Base-by-base conservation (phyloP, 2,797 vertebrate genomes). In the Babyrousa celebensis region DNA sequence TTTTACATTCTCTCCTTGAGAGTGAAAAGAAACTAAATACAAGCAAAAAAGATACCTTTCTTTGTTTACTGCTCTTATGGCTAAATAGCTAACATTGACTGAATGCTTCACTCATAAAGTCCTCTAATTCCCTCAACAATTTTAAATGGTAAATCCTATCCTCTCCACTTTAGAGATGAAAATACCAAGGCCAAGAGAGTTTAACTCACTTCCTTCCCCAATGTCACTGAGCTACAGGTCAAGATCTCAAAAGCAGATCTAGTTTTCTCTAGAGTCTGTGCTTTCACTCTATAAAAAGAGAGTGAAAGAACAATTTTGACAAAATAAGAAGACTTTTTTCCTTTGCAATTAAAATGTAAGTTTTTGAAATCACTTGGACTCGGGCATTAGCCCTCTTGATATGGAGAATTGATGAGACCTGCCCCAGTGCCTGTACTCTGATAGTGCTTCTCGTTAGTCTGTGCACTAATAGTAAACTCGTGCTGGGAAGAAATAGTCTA, bases 321-420 rank as follows among this genome's bases (percentile, higher is more conserved):
- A 85, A 86, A 97, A 48, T 54, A 93, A 83, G 23, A 36, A 82
- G 54, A 58, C 18, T 18, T 91, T 85, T 88, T 63, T 43, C 21
- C 79, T 94, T 63, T 56, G 25, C 25, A 94, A 54, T 74, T 48
- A 70, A 78, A 71, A 77, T 85, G 52, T 2, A 14, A 48, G 85
- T 84, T 84, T 78, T n/a, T 52, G 23, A 83, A 83, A 93, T 60
- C 20, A 62, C n/a, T 72, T 88, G 48, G 4, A 25, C 94, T 80
- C 74, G 75, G 91, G 36, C 36, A 52, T 56, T 91, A 83, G 52
- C 11, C 54, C 9, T 77, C 27, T 87, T 68, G 82, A 48, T 32
- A 21, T 36, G 62, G 54, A 62, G 6, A n/a, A 2, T 12, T 60
- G 17, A 58, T 71, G 10, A 43, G 29, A 40, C 25, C 23, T 52